Evolutionary conservation across 2,888 invertebrate species (phyloP), one percentile per base, ranked within the genome.

Genomic region (Coleophora flavipennella): DNA sequence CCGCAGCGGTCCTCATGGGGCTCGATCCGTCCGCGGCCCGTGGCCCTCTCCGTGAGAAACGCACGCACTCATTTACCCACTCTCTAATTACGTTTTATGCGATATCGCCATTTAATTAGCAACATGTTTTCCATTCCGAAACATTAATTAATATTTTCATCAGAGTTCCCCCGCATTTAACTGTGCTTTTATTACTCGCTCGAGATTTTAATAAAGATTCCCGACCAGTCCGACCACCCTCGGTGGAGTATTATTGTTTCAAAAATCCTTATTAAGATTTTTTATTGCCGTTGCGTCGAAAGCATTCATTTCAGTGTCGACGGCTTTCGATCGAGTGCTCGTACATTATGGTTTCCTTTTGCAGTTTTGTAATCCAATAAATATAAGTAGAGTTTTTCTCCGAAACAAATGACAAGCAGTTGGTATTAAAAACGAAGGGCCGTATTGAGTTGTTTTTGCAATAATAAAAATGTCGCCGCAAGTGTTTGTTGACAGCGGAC

Each of bases 71-170:
- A 69, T 62, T 75, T 81, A 70, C 70, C 71, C 71, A 69, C 62
- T 75, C 83, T 80, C 80, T 83, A 83, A 83, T 83, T 83, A 81
- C 77, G 76, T 74, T 78, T 80, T 78, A 81, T 80, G 73, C 78
- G 76, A 80, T 81, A 83, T 83, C 77, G 81, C 76, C 83, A 77
- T 83, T 83, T 83, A 80, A 83, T 83, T 83, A 83, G 83, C 80
- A 78, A 81, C 78, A 77, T 79, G 80, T 80, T 81, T 77, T 71
- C 74, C 78, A 81, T 83, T 80, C 74, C 76, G 70, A 74, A 77
- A 80, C 80, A 79, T 80, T 81, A 81, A 83, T 83, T 83, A 81
- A 83, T 83, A 81, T 81, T 81, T 83, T 80, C 80, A 81, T 79
- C 79, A 75, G 79, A 75, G 72, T 76, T 78, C 76, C 65, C n/a